Conservation (phyloP, 2,113 vertebrate genomes). For the Xenus cinereus region DNA sequence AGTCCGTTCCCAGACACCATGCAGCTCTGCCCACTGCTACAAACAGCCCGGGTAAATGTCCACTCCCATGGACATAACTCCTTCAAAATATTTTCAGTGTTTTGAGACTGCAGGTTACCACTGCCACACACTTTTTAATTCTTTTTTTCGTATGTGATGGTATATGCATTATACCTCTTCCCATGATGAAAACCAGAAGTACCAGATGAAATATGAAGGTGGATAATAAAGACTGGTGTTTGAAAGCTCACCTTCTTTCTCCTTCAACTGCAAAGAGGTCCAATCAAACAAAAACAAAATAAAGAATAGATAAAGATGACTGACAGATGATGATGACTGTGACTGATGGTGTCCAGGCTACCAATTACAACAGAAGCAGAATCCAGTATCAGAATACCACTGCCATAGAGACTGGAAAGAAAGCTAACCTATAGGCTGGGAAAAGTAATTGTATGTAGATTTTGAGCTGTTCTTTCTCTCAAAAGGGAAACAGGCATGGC, state of each 20-base stretch:
- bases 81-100: neutral
- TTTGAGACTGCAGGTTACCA: neutral
- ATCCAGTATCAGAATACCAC: neutral
- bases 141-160: neutral
- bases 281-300: neutral
- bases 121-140: neutral
- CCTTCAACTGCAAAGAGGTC: neutral
- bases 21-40: neutral
- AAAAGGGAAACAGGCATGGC: neutral
- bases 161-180: neutral
- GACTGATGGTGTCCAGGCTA: neutral
- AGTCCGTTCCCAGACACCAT: neutral
- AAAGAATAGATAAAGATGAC: neutral
- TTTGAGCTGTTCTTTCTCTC: neutral
- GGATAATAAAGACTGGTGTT: neutral
- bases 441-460: neutral
- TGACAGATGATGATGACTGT: neutral
- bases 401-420: neutral
- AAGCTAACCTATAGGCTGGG: neutral
- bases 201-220: neutral
- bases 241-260: neutral
- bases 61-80: neutral
- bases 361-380: neutral
- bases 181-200: neutral
- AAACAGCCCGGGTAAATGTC: constrained; percentile 3